These are phyloP conservation scores for Aphaenogaster floridana DNA, from an alignment of 1,140 invertebrate genomes.

Conservation along the genomic window DNA sequence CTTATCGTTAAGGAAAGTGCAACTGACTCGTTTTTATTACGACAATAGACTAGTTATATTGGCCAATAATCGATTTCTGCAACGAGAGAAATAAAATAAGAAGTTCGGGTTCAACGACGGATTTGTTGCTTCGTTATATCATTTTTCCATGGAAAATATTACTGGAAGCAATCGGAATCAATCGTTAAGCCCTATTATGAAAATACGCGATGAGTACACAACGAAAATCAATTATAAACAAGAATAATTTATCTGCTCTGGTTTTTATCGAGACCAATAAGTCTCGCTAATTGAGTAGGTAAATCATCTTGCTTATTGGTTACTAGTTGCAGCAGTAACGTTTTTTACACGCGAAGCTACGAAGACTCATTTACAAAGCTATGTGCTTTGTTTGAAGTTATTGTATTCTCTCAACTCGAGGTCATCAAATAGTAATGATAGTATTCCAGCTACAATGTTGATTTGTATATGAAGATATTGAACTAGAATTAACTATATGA, in stretches of 20 bases:
- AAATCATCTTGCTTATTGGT: not conserved
- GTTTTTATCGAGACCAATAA: not conserved
- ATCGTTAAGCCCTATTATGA: not conserved
- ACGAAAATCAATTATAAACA: conserved; percentile 14
- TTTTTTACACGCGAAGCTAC: conserved; percentile 1
- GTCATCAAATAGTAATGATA: not conserved
- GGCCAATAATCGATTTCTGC: not conserved
- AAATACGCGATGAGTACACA: not conserved
- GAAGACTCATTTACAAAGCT: not conserved
- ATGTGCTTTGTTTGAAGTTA: not conserved
- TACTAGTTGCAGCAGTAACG: not conserved
- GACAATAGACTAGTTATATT: not conserved
- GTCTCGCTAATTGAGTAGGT: not conserved
- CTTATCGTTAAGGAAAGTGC: not conserved
- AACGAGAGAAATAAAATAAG: not conserved
- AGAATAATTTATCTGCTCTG: conserved; percentile 4
- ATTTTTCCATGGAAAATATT: not conserved
- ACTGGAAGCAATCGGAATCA: not conserved
- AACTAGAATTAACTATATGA: not conserved
- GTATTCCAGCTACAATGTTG: not conserved
- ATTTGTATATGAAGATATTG: not conserved
- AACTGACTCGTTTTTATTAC: conserved; percentile 4
- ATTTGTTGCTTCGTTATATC: not conserved
- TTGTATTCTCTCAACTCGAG: not conserved
- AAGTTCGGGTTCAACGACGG: not conserved